Evolutionary conservation across 2,888 invertebrate genomes (phyloP), one percentile per base, ranked within the genome.

Genomic region (Boloria selene): DNA sequence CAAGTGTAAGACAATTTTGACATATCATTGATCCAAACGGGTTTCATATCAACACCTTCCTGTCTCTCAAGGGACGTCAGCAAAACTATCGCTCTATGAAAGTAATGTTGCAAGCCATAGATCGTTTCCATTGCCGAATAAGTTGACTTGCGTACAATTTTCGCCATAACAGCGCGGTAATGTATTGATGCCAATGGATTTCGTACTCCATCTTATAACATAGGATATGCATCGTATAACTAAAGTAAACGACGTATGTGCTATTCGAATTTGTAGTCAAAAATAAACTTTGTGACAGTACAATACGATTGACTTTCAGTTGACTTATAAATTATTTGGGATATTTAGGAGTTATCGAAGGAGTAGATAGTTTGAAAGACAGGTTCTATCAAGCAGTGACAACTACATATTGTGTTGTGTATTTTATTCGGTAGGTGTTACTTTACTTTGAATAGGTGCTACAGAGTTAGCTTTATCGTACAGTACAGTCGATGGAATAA

Each of bases 321-420:
- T 47, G 13, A 2, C 0, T 1, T 0, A 2, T 16, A n/a, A 16
- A 51, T 13, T 45, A 58, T 50, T 63, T 66, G 69, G 31, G 44
- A 26, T 66, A 26, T 68, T 63, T 55, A 58, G 31, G 13, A 18
- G n/a, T 47, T 26, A 47, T 17, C 26, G 42, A 65, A 67, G 72
- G 70, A 77, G 80, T 80, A 83, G 85, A 88, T 88, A 87, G 87
- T 86, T 89, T 89, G 91, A 92, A 78, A 88, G 91, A 90, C 91
- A 90, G 87, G 82, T 84, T 80, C 91, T 90, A 91, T 92, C 91
- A 92, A 87, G 79, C 74, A 77, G 82, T 90, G 91, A 91, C 91
- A 90, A 84, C 87, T 89, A 91, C 88, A 88, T 91, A 92, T 89
- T 88, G 90, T 81, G 81, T 86, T 88, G 89, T 81, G 81, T 86